Base-by-base conservation (phyloP, 2,888 invertebrate genomes). In the Encarsia formosa region DNA sequence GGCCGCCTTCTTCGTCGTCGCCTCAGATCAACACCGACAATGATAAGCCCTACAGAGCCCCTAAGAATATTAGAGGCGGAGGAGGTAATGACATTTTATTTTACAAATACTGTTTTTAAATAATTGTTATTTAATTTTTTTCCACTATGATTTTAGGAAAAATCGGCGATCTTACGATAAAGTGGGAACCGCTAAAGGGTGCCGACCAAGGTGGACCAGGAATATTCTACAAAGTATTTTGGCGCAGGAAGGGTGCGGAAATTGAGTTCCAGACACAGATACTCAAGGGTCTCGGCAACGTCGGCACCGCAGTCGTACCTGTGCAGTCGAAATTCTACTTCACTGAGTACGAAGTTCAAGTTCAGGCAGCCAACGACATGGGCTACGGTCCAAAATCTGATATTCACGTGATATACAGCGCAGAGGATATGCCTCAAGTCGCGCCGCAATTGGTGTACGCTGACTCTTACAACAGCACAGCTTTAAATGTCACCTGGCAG, bases 351-450 rank as follows among this genome's bases (percentile, higher is more conserved):
- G 84, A 91, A 63, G 91, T 92, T 0, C 89, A 87, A 76, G 88
- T 92, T 1, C 91, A 92, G 72, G 83, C 89, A 0, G 81, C 86
- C 40, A 93, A 93, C 69, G 84, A 84, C 48, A 75, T 87, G 16
- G 96, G 94, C 4, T 60, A 78, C 6, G 96, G 96, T 0, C 93
- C 93, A 0, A 83, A 86, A 61, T 92, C 92, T 53, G 82, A 84
- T 6, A 78, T 85, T 3, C 81, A 81, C 1, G 80, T 85, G 0
- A 84, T 93, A 61, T 90, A 83, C 70, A 91, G 91, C 8, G 93
- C 93, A 0, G 93, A 93, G 73, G 91, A 91, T 67, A 91, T 93
- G 90, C 94, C 94, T 0, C 88, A 88, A 69, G 88, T 88, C 24
- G 88, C 93, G 2, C 96, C 96, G 2, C 88, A 90, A 62, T 80